A percentile compares a stretch with the other conserved stretches of the same genome.
These are phyloP conservation scores for Leptinotarsa texana DNA, from an alignment of 1,140 invertebrate genomes.

Conservation along the genomic window DNA sequence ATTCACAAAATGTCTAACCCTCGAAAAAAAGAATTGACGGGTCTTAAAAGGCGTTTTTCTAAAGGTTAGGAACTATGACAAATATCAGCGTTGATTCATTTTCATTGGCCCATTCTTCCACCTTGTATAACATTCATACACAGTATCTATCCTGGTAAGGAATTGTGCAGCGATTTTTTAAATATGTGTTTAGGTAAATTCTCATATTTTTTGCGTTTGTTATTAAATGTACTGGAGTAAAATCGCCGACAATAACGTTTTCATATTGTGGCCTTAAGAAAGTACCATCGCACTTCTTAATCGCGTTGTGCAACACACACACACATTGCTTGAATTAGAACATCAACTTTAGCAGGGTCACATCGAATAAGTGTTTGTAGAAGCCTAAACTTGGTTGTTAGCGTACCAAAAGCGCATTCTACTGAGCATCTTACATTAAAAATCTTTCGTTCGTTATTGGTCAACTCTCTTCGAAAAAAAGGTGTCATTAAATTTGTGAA, in stretches of 20 bases:
- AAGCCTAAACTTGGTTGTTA: slow-evolving; percentile 48
- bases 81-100: too few relatives aligned
- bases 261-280: neutral
- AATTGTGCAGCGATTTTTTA: too few relatives aligned
- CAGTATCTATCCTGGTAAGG: too few relatives aligned
- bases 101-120: too few relatives aligned
- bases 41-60: too few relatives aligned
- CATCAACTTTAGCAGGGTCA: slow-evolving; percentile 25
- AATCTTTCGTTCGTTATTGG: slow-evolving; percentile 45
- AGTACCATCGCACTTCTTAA: neutral
- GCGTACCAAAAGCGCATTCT: slow-evolving; percentile 32
- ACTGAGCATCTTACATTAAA: slow-evolving; percentile 56
- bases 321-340: slow-evolving; percentile 33
- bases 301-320: slow-evolving; percentile 27
- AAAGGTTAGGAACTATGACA: too few relatives aligned
- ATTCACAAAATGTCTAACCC: too few relatives aligned
- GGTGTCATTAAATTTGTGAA: slow-evolving; percentile 42
- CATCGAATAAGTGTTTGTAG: slow-evolving; percentile 40
- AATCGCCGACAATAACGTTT: neutral
- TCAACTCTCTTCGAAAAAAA: slow-evolving; percentile 35
- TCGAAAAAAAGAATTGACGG: too few relatives aligned
- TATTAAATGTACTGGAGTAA: neutral
- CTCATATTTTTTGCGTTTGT: too few relatives aligned
- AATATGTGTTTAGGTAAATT: too few relatives aligned
- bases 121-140: too few relatives aligned